Conservation (phyloP, 2,113 vertebrate species). For the Mastomys coucha region DNA sequence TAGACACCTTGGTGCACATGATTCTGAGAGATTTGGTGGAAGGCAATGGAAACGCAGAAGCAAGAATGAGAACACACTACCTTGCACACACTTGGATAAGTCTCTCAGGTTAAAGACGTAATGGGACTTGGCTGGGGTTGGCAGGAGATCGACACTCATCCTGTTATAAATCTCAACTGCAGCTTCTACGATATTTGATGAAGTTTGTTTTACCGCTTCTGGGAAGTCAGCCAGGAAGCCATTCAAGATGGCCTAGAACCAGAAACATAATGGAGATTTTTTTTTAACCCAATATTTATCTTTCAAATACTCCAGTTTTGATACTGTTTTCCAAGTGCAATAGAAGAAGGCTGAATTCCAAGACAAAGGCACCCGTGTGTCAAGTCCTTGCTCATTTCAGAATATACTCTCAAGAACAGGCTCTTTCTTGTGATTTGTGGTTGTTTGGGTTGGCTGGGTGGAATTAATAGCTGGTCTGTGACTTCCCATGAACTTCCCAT, state of each 20-base stretch:
- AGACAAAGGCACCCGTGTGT: background rate
- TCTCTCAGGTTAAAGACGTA: conserved; percentile 94
- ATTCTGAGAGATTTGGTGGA: background rate
- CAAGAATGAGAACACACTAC: conserved; percentile 77
- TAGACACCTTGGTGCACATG: background rate
- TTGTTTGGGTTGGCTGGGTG: background rate
- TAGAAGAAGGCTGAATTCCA: conserved; percentile 14
- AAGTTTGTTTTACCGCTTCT: conserved; percentile 87
- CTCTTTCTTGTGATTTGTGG: background rate
- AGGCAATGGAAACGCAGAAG: background rate
- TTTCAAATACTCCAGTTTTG: conserved; percentile 14
- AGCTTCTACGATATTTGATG: conserved; percentile 90
- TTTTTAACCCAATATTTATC: background rate
- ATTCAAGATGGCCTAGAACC: conserved; percentile 89
- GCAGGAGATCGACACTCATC: conserved; percentile 93
- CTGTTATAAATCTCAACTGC: conserved; percentile 93
- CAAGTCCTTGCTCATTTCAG: background rate
- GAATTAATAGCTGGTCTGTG: background rate
- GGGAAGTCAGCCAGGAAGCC: conserved; percentile 92
- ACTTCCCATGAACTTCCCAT: background rate
- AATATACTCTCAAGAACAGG: background rate
- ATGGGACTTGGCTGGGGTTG: conserved; percentile 94
- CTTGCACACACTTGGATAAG: conserved; percentile 94
- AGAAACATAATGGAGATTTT: conserved; percentile 48
- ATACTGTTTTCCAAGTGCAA: background rate